These are phyloP conservation scores for Poeciliopsis paucimaculata DNA, from an alignment of 2,797 vertebrate species.

Conservation along the genomic window DNA sequence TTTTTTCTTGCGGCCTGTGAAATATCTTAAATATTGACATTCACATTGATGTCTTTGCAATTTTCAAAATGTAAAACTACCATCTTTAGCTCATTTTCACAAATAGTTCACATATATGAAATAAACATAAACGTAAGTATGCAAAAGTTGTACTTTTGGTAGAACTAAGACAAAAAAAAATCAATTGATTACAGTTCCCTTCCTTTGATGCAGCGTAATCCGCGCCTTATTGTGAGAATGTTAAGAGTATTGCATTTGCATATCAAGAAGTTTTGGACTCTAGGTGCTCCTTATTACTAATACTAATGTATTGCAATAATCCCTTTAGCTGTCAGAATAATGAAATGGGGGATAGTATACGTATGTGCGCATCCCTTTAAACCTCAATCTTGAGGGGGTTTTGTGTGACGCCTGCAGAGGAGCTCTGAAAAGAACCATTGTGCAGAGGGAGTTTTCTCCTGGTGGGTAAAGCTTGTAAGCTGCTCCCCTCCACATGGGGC, in stretches of 20 bases:
- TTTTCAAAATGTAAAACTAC: neutral
- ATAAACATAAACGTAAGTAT: slow-evolving; percentile 19
- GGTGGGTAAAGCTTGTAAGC: slow-evolving; percentile 74
- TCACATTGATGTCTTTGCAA: neutral
- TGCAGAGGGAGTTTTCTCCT: slow-evolving; percentile 72
- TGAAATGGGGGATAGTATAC: slow-evolving; percentile 49
- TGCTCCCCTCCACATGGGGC: slow-evolving; percentile 73
- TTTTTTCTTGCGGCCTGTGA: neutral
- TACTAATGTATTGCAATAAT: slow-evolving; percentile 59
- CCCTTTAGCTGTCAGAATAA: slow-evolving; percentile 62
- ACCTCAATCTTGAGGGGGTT: slow-evolving; percentile 56
- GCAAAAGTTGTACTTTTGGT: slow-evolving; percentile 60
- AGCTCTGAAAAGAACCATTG: slow-evolving; percentile 79
- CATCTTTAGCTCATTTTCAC: no score
- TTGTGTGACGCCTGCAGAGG: slow-evolving; percentile 62
- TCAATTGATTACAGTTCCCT: slow-evolving; percentile 64
- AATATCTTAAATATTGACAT: slow-evolving; percentile 16
- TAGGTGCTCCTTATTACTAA: slow-evolving; percentile 51
- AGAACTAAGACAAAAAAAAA: slow-evolving; percentile 48
- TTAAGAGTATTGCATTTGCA: slow-evolving; percentile 65
- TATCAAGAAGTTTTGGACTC: slow-evolving; percentile 57
- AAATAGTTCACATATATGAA: neutral
- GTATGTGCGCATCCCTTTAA: slow-evolving; percentile 29
- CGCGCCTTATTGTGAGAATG: slow-evolving; percentile 67
- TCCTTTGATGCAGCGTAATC: slow-evolving; percentile 77